Conservation (phyloP, 2,797 vertebrate species). For the Tenualosa ilisha region DNA sequence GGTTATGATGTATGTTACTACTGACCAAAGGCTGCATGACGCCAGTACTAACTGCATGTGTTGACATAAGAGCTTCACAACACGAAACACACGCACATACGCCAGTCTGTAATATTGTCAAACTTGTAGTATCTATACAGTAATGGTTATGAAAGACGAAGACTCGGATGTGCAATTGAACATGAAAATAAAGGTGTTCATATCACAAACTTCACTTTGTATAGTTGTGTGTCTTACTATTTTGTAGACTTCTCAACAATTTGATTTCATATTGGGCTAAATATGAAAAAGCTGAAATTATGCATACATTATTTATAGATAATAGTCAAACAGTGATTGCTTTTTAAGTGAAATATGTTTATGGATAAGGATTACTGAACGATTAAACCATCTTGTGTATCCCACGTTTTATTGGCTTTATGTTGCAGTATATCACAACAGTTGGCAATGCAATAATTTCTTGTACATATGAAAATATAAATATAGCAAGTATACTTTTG, state of each 20-base stretch:
- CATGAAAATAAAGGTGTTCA: conserved; percentile 92
- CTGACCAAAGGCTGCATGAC: conserved; percentile 88
- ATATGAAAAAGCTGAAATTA: neutral
- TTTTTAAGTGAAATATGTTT: neutral
- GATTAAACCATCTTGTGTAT: neutral
- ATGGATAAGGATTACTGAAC: neutral
- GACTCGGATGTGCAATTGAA: conserved; percentile 80
- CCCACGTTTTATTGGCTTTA: conserved; percentile 44
- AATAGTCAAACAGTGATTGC: neutral
- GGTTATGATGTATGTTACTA: conserved; percentile 70
- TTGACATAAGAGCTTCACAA: conserved; percentile 74
- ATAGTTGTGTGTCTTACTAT: neutral
- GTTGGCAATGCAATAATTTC: conserved; percentile 44
- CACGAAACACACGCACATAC: conserved; percentile 65
- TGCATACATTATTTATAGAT: neutral
- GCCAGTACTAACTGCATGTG: conserved; percentile 86
- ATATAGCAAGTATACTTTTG: conserved; percentile 57
- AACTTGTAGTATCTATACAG: conserved; percentile 80
- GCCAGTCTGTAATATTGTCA: conserved; percentile 77
- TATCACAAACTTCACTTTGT: conserved; percentile 66
- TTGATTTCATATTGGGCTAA: neutral
- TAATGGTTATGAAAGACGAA: conserved; percentile 72
- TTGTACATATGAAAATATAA: conserved; percentile 64
- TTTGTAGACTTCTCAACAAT: neutral
- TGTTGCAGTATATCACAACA: conserved; percentile 30